Evolutionary conservation across 2,113 vertebrate genomes (phyloP).

Genomic region (Bungarus multicinctus): DNA sequence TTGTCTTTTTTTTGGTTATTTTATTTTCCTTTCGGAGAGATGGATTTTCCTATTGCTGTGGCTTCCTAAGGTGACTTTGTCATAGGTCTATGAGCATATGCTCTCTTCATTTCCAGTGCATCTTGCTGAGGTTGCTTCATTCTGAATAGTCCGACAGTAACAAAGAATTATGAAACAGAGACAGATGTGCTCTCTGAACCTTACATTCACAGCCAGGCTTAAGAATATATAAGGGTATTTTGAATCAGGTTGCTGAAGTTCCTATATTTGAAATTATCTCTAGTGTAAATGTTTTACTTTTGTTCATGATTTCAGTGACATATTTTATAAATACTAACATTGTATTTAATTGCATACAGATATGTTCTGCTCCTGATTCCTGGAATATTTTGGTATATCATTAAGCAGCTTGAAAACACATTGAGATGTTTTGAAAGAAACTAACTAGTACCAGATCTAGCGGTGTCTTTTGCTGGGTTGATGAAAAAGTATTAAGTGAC

Average conservation of each 20-base stretch:
- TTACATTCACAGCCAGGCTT: not conserved
- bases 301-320: not conserved
- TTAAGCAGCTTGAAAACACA: slow-evolving; percentile 37
- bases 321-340: not conserved
- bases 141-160: not conserved
- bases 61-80: not conserved
- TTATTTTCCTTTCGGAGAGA: not conserved
- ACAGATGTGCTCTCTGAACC: not conserved
- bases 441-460: slow-evolving; percentile 45
- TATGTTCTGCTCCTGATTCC: slow-evolving; percentile 14
- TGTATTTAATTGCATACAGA: not conserved
- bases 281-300: not conserved
- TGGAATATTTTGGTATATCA: slow-evolving; percentile 32
- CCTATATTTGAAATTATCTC: not conserved
- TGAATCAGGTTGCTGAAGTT: not conserved
- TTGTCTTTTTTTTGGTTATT: not conserved
- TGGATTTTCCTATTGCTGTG: not conserved
- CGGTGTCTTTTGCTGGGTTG: slow-evolving; percentile 43
- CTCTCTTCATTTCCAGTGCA: not conserved
- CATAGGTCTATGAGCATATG: not conserved
- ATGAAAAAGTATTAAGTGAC: slow-evolving; percentile 23
- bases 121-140: not conserved
- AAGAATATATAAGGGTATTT: not conserved
- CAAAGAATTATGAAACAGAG: not conserved
- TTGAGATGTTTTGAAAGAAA: slow-evolving; percentile 48